A percentile compares a stretch with the other conserved stretches of the same genome.
phyloP scores from a whole-genome alignment of 2,888 invertebrate species.

The Vanessa cardui region DNA sequence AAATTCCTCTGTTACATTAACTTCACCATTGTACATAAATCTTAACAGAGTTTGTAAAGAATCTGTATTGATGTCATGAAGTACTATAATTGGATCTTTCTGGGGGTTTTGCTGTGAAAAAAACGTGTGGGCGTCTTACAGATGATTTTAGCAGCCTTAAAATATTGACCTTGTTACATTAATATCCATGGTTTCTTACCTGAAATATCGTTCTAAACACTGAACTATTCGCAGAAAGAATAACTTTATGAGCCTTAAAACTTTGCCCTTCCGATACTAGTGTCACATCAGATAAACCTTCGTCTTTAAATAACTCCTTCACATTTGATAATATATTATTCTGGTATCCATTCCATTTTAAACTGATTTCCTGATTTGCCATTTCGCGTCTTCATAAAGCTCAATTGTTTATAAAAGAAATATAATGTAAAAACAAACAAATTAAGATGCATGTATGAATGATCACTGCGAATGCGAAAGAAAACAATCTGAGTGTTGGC shows the following conservation, averaged over 20 bases:
- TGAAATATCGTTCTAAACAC: constrained; percentile 86
- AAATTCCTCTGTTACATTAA: constrained; percentile 87
- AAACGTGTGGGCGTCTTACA: constrained; percentile 70
- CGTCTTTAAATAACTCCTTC: constrained; percentile 85
- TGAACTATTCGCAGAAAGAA: constrained; percentile 86
- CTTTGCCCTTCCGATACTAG: constrained; percentile 86
- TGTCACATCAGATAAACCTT: constrained; percentile 86
- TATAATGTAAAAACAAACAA: constrained; percentile 46
- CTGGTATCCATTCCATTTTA: constrained; percentile 87
- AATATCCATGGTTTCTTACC: constrained; percentile 49
- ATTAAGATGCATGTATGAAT: constrained; percentile 37
- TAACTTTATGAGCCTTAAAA: constrained; percentile 86
- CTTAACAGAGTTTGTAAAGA: constrained; percentile 85
- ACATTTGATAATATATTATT: constrained; percentile 85
- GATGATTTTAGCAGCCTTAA: constrained; percentile 19
- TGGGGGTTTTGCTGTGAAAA: constrained; percentile 87
- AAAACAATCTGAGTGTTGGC: constrained; percentile 42
- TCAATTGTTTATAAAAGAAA: constrained; percentile 43
- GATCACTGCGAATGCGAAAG: constrained; percentile 29
- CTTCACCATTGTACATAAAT: constrained; percentile 89
- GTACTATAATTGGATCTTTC: constrained; percentile 88
- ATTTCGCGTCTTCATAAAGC: constrained; percentile 54
- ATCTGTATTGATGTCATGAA: constrained; percentile 87
- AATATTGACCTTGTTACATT: constrained; percentile 13
- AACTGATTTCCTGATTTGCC: constrained; percentile 85